A percentile compares a stretch with the other conserved stretches of the same genome.
These are phyloP conservation scores for Hyposoter dolosus DNA, from an alignment of 2,888 invertebrate genomes.

Conservation along the genomic window DNA sequence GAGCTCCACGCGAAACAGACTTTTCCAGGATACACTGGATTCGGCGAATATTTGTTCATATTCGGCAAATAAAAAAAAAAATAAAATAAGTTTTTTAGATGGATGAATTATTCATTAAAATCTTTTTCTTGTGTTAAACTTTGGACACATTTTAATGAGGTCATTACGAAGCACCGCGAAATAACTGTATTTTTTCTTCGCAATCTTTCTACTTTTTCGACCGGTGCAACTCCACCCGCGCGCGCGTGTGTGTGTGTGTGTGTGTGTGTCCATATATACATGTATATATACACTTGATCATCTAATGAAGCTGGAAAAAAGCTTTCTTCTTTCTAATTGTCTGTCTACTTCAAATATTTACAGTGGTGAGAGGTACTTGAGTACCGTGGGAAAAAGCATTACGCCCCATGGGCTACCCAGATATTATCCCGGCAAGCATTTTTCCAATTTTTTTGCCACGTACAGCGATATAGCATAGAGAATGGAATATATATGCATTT, in stretches of 20 bases:
- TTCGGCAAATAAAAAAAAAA: background rate
- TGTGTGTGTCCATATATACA: background rate
- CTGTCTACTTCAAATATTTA: conserved; percentile 63
- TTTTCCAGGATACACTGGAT: background rate
- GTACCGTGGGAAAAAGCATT: conserved; percentile 36
- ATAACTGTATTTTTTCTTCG: conserved; percentile 17
- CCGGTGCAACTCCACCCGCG: background rate
- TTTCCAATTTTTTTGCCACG: conserved; percentile 26
- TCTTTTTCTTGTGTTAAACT: conserved; percentile 1
- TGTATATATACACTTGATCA: conserved; percentile 30
- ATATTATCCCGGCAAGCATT: conserved; percentile 23
- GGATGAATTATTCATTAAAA: conserved; percentile 11
- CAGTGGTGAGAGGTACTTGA: conserved; percentile 40
- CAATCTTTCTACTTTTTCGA: background rate
- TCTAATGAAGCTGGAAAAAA: conserved; percentile 56
- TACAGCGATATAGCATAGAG: background rate
- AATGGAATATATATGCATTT: background rate
- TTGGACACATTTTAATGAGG: conserved; percentile 44
- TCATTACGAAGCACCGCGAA: conserved; percentile 13
- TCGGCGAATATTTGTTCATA: conserved; percentile 4
- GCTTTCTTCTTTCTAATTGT: conserved; percentile 47
- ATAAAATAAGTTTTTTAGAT: background rate
- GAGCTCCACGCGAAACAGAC: background rate
- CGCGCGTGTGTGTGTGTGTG: background rate
- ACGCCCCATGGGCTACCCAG: background rate